Conservation (phyloP, 2,113 vertebrate genomes). For the Gallinago media region DNA sequence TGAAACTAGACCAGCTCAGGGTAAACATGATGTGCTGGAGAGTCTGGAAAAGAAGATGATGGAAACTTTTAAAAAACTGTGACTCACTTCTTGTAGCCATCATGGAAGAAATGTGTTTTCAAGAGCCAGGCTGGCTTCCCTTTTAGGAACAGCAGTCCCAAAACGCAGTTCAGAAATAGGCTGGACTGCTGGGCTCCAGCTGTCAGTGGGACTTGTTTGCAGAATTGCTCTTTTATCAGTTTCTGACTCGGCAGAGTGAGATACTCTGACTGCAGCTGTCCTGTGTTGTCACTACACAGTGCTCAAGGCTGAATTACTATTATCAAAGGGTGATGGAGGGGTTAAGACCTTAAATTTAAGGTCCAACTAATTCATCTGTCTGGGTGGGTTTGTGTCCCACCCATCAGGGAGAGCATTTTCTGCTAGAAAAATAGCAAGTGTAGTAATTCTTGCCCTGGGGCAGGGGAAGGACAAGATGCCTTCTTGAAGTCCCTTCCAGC, state of each 20-base stretch:
- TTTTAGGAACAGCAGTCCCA: not conserved
- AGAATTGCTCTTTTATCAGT: not conserved
- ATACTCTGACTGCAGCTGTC: accelerated
- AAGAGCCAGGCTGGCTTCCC: not conserved
- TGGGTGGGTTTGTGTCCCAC: constrained; percentile 21
- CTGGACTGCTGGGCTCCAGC: not conserved
- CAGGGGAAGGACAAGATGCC: not conserved
- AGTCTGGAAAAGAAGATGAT: not conserved
- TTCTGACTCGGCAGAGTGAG: accelerated
- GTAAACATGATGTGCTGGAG: not conserved
- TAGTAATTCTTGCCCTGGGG: not conserved
- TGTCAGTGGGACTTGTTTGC: not conserved
- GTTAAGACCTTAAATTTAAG: not conserved
- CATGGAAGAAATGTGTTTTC: constrained; percentile 34
- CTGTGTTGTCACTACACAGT: accelerated
- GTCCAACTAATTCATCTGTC: not conserved
- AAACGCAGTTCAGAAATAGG: accelerated
- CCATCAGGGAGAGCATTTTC: not conserved
- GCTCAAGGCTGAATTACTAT: not conserved
- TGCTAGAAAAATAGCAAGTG: not conserved
- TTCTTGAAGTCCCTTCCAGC: constrained; percentile 42
- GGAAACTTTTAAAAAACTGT: constrained; percentile 23
- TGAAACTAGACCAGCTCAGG: not conserved
- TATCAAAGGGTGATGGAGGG: not conserved
- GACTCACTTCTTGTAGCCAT: constrained; percentile 49